Base-by-base conservation (phyloP, 2,113 vertebrate species). In the Corythoichthys intestinalis region DNA sequence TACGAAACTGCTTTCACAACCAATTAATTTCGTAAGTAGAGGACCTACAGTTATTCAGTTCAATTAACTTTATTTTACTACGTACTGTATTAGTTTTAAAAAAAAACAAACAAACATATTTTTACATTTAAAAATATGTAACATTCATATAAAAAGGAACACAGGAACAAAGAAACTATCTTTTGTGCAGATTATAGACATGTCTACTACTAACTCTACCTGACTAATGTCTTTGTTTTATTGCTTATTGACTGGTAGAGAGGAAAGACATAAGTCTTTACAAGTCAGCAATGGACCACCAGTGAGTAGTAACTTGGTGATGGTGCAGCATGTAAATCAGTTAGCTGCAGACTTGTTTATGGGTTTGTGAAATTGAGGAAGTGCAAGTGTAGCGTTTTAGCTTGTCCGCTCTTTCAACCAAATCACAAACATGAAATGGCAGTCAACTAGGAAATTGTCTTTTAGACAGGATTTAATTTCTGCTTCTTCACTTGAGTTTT, bases 241-340 rank as follows among this genome's bases (percentile, higher is more conserved):
- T 60, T 60, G 37, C 37, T 60, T 39, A 60, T 60, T 60, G 58
- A 39, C 38, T 15, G 15, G 14, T 9, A 20, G 57, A 38, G 15
- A 39, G 37, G 14, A 60, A 60, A 60, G 37, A 60, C 37, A 60
- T 17, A 7, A n/a, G 58, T 39, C 37, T 39, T 60, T 60, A 60
- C 6, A 60, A 41, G 58, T 41, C 58, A 60, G 58, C 58, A 60
- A 39, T 17, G 3, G 15, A 60, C 37, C 14, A 60, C 37, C 58
- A 9, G 37, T 4, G 37, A 39, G 58, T 9, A 14, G 58, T 39
- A 60, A 58, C 35, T 2, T 38, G 6, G 37, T 60, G 58, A 60
- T 41, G 58, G 58, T 39, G 58, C 57, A 39, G 28, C 53, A 56
- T 28, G 53, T 56, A 56, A 59, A 59, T 59, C 57, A 59, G 28